Evolutionary conservation across 2,113 vertebrate species (phyloP).

Genomic region (Ivindomyrus marchei): DNA sequence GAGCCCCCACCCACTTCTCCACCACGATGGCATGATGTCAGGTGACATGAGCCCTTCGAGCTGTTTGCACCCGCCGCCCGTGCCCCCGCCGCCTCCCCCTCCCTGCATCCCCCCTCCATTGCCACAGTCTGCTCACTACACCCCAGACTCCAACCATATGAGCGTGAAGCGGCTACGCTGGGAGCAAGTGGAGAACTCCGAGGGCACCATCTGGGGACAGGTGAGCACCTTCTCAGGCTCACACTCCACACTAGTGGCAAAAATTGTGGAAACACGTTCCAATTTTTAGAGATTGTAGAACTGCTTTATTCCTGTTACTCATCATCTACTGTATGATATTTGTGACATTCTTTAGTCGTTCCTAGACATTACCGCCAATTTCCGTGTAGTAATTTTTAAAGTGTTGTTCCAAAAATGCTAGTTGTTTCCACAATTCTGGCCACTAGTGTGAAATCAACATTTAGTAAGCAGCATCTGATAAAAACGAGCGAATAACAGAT

Average conservation of each 20-base stretch:
- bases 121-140: conserved; percentile 49
- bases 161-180: conserved; percentile 81
- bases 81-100: conserved; percentile 42
- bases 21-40: neutral
- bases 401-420: neutral
- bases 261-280: neutral
- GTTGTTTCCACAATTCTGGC: neutral
- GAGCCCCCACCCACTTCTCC: conserved; percentile 17
- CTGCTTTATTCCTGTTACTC: neutral
- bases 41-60: conserved; percentile 26
- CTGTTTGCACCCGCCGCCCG: conserved; percentile 36
- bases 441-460: neutral
- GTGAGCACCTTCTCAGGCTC: conserved; percentile 38
- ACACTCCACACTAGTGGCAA: neutral
- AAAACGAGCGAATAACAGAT: neutral
- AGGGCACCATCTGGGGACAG: conserved; percentile 87
- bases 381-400: neutral
- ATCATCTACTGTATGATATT: neutral
- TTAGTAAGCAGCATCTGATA: neutral
- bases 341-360: neutral
- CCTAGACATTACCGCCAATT: neutral
- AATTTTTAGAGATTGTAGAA: neutral
- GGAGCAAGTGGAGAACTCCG: conserved; percentile 84
- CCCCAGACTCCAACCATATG: conserved; percentile 76
- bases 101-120: conserved; percentile 48